A percentile compares a stretch with the other conserved stretches of the same genome.
phyloP scores from a whole-genome alignment of 2,888 invertebrate species.

The Lycia hirtaria region DNA sequence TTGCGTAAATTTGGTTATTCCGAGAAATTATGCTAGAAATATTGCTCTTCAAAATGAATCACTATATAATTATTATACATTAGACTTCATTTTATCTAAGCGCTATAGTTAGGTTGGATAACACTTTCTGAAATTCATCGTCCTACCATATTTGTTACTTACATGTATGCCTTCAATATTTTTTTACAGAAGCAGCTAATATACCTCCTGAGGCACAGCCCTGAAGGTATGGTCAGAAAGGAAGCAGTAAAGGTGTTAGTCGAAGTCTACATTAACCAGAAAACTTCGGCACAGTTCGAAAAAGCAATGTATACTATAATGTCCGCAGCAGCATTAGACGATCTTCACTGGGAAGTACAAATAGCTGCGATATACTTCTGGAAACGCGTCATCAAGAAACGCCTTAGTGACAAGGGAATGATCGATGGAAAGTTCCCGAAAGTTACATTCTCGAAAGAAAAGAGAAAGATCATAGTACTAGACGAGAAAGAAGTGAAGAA shows the following conservation, averaged over 20 bases:
- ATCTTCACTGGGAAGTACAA: slow-evolving; percentile 92
- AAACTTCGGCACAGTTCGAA: slow-evolving; percentile 77
- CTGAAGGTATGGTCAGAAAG: slow-evolving; percentile 89
- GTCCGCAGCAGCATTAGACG: slow-evolving; percentile 85
- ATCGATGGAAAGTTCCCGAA: slow-evolving; percentile 89
- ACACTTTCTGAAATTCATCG: no score
- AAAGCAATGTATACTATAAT: slow-evolving; percentile 84
- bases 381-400: slow-evolving; percentile 85
- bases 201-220: slow-evolving; percentile 84
- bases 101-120: no score
- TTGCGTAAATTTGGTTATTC: no score
- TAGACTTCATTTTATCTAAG: no score
- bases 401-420: slow-evolving; percentile 85
- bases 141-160: no score
- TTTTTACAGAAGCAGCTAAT: slow-evolving; percentile 76
- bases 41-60: no score
- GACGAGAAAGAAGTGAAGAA: slow-evolving; percentile 86
- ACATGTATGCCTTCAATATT: no score
- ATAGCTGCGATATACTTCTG: slow-evolving; percentile 88
- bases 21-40: no score
- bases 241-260: slow-evolving; percentile 87
- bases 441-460: slow-evolving; percentile 90
- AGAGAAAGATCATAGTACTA: slow-evolving; percentile 88
- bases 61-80: no score
- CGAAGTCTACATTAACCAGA: slow-evolving; percentile 86